Evolutionary conservation across 2,113 vertebrate genomes (phyloP).

Genomic region (Tinamus guttatus): DNA sequence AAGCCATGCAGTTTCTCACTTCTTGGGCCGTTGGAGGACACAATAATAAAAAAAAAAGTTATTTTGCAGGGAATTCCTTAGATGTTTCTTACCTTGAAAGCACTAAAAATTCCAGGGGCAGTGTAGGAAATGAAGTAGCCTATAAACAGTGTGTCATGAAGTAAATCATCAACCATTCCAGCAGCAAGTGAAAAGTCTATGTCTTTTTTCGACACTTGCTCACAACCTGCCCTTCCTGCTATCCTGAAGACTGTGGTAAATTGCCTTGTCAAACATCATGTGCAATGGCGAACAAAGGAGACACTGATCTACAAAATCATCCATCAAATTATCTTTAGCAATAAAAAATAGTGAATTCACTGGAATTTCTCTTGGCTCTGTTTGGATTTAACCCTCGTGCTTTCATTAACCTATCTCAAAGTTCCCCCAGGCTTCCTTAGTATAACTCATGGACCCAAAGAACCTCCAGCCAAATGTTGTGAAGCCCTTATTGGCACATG

Average conservation of each 20-base stretch:
- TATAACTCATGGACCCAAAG: background rate
- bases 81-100: background rate
- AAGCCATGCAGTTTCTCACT: background rate
- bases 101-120: background rate
- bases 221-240: background rate
- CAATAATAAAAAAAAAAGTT: background rate
- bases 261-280: background rate
- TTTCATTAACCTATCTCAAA: background rate
- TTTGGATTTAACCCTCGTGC: background rate
- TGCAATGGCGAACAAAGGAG: background rate
- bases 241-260: background rate
- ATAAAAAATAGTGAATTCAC: background rate
- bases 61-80: background rate
- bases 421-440: background rate
- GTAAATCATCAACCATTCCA: background rate
- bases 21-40: background rate
- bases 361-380: background rate
- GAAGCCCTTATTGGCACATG: background rate
- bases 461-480: background rate
- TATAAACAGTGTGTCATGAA: background rate
- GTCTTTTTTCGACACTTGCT: background rate
- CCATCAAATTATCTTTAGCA: background rate
- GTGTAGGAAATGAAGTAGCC: background rate
- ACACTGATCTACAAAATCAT: background rate
- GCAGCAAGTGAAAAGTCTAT: background rate